phyloP scores from a whole-genome alignment of 2,113 vertebrate species.

The Anolis sagrei region DNA sequence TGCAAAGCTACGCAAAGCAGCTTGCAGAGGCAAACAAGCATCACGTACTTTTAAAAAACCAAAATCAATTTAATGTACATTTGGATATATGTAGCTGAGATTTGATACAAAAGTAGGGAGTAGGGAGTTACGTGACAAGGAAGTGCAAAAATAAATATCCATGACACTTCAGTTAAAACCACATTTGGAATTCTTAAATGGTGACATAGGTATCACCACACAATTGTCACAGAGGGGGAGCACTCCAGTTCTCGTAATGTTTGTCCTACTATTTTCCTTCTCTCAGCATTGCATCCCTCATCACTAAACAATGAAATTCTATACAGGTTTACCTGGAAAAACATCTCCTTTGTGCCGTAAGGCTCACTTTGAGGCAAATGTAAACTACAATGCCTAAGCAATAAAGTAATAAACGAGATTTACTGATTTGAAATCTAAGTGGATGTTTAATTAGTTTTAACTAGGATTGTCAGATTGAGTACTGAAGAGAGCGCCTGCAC shows the following conservation, averaged over 20 bases:
- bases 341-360: background rate
- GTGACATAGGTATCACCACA: background rate
- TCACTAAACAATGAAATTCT: background rate
- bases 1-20: background rate
- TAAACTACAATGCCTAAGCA: background rate
- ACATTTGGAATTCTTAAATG: background rate
- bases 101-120: background rate
- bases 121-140: background rate
- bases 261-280: background rate
- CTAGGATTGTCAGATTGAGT: too few species aligned
- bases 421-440: too few species aligned
- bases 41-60: too few species aligned
- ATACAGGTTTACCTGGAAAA: background rate
- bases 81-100: background rate
- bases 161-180: background rate
- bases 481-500: too few species aligned
- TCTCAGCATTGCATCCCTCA: background rate
- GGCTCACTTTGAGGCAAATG: background rate
- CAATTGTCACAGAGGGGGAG: background rate
- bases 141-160: background rate
- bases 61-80: background rate
- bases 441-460: too few species aligned
- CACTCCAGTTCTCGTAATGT: background rate
- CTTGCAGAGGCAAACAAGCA: background rate
- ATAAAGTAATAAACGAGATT: too few species aligned